These are phyloP conservation scores for Alligator sinensis DNA, from an alignment of 2,113 vertebrate genomes.

Conservation along the genomic window DNA sequence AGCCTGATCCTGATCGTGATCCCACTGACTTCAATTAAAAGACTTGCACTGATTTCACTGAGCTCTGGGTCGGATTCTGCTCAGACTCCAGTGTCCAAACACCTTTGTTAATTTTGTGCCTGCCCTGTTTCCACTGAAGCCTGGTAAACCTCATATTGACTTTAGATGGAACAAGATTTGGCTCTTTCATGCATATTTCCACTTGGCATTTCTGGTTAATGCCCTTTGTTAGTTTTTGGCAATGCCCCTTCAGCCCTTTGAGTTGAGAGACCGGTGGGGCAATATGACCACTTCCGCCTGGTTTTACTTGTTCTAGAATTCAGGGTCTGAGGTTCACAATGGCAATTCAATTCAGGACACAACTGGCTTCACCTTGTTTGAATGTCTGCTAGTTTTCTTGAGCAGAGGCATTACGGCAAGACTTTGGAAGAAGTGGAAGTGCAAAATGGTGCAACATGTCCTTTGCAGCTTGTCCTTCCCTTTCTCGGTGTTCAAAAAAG, in stretches of 20 bases:
- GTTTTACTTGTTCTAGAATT: neutral
- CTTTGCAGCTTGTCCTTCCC: neutral
- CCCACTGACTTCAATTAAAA: neutral
- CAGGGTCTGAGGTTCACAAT: neutral
- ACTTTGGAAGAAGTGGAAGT: neutral
- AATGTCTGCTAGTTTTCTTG: neutral
- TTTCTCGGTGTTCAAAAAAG: accelerated
- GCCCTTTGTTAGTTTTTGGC: neutral
- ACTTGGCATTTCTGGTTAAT: neutral
- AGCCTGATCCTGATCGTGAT: neutral
- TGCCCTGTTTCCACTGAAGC: neutral
- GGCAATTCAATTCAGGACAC: neutral
- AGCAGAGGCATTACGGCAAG: neutral
- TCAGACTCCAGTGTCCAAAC: neutral
- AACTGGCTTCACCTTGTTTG: neutral
- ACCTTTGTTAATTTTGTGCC: neutral
- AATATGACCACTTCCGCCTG: neutral
- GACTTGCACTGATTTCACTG: neutral
- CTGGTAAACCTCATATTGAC: neutral
- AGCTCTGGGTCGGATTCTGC: neutral
- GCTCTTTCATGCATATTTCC: neutral
- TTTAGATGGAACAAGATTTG: neutral
- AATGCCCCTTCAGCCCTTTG: neutral
- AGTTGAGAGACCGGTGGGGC: neutral
- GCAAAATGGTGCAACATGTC: neutral